Evolutionary conservation across 2,113 vertebrate species (phyloP), one percentile per base, ranked within the genome.

Genomic region (Cyanoramphus novaezelandiae): DNA sequence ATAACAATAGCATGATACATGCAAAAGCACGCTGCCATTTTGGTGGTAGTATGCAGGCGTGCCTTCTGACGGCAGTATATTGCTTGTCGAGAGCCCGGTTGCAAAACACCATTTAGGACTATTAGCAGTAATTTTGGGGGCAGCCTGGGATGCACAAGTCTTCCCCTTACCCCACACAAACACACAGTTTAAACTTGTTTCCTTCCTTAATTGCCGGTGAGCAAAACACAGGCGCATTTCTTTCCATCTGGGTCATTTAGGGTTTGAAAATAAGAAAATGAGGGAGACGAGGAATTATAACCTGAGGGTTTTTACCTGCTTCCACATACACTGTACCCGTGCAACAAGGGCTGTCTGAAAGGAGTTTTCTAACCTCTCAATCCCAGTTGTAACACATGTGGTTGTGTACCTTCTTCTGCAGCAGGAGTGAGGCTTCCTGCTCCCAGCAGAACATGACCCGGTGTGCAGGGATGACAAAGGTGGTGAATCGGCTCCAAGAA

Each of bases 1-100:
- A 94, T 78, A 88, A 94, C 82, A 92, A 85, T 71, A 39, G 52
- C 70, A 3, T 70, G 78, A 93, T 86, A 28, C 94, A 80, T 82
- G 93, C 82, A 8, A 88, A 95, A 93, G 85, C 95, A 93, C 0
- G 31, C 79, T 49, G 82, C 59, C 25, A 0, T 93, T 76, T 62
- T 44, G 70, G 87, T 35, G 82, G 90, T 37, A 52, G 78, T 5
- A 7, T 59, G 70, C 71, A 49, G 75, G 84, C 12, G 4, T 9
- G 17, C 41, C 44, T 82, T 43, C 59, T 11, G 17, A 87, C 0
- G 4, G 64, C 68, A 67, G 39, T 23, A 83, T 69, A 14, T 20
- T 11, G 5, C 82, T 43, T 57, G 63, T 71, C 2, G 16, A 53
- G 59, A 91, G 49, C 82, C 75, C 0, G 0, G 15, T 74, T 96